Percentiles rank a stretch among this genome's conserved stretches.
Conservation (phyloP, 2,888 invertebrate species). For the Dasypogon diadema region DNA sequence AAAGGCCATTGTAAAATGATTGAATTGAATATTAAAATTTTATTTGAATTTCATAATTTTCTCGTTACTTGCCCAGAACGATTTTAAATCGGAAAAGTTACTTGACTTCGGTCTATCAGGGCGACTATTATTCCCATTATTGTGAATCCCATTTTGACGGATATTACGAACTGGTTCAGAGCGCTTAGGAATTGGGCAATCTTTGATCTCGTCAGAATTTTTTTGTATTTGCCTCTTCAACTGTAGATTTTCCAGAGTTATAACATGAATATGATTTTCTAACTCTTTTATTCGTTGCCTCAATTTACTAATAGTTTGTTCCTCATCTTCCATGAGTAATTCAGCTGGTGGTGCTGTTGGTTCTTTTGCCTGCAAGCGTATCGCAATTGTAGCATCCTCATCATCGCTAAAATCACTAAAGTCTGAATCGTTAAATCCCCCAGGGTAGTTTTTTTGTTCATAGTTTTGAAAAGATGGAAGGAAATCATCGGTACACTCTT, state of each 20-base stretch:
- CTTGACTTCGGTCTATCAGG: not conserved
- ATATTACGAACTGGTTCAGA: not conserved
- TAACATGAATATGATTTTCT: not conserved
- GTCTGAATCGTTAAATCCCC: not conserved
- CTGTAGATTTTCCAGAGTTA: not conserved
- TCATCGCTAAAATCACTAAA: constrained; percentile 3
- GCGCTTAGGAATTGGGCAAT: not conserved
- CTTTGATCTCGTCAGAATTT: not conserved
- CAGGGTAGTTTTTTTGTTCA: no score
- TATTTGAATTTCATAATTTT: not conserved
- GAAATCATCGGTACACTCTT: not conserved
- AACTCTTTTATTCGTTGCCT: not conserved
- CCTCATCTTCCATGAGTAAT: not conserved
- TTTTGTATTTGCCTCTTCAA: not conserved
- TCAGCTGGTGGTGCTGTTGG: not conserved
- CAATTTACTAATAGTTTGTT: not conserved
- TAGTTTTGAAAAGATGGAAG: not conserved
- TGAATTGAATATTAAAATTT: no score
- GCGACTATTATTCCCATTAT: not conserved
- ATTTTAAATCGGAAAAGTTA: not conserved
- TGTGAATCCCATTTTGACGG: not conserved
- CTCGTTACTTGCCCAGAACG: not conserved
- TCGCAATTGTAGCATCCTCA: not conserved
- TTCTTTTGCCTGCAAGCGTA: not conserved
- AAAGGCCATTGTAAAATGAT: no score